Evolutionary conservation across 1,140 invertebrate species (phyloP).

Genomic region (Drosophila melanogaster): DNA sequence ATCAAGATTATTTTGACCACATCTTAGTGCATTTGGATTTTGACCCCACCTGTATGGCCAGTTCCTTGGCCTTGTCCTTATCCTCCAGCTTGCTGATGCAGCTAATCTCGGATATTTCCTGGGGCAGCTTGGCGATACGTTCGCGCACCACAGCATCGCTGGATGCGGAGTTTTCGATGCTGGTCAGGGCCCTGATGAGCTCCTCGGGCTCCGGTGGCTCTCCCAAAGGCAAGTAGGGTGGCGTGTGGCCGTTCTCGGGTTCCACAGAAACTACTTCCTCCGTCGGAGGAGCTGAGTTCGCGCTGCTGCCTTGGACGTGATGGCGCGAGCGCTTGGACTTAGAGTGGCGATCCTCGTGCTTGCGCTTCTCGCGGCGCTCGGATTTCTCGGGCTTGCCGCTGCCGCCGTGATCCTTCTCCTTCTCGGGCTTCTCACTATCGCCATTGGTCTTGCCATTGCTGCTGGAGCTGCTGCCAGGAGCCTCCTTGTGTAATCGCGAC

Average conservation of each 20-base stretch:
- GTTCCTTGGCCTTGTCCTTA: slow-evolving; percentile 77
- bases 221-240: slow-evolving; percentile 90
- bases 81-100: slow-evolving; percentile 93
- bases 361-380: slow-evolving; percentile 68
- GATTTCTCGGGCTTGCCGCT: slow-evolving; percentile 55
- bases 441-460: slow-evolving; percentile 18
- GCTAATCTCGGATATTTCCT: slow-evolving; percentile 96
- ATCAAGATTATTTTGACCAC: background rate
- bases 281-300: slow-evolving; percentile 86
- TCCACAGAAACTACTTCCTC: slow-evolving; percentile 19
- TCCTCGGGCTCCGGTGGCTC: slow-evolving; percentile 96
- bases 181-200: slow-evolving; percentile 92
- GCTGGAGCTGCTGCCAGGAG: slow-evolving; percentile 32
- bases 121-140: slow-evolving; percentile 96
- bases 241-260: slow-evolving; percentile 85
- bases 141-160: slow-evolving; percentile 96
- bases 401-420: slow-evolving; percentile 30
- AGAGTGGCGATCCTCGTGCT: slow-evolving; percentile 64
- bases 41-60: slow-evolving; percentile 69
- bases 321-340: slow-evolving; percentile 59
- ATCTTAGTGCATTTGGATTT: background rate
- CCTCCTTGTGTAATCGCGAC: slow-evolving; percentile 51
- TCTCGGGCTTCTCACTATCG: slow-evolving; percentile 2
- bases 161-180: slow-evolving; percentile 96
- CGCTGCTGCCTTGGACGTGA: slow-evolving; percentile 66